Evolutionary conservation across 2,113 vertebrate genomes (phyloP).

Genomic region (Neolamprologus toae): DNA sequence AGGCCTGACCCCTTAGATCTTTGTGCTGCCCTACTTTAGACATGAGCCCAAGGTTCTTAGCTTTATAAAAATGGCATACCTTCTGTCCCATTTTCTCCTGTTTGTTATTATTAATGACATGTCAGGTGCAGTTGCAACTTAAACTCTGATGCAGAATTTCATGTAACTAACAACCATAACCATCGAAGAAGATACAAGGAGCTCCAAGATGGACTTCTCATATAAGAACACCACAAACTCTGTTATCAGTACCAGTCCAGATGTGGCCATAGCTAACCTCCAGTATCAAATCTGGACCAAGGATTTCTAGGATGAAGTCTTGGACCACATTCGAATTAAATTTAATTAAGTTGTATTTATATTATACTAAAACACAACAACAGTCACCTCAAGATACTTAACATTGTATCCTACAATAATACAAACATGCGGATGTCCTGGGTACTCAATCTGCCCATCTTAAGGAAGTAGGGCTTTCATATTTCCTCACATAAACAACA

Average conservation of each 20-base stretch:
- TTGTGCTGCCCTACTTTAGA: neutral
- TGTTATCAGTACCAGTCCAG: neutral
- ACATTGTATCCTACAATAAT: neutral
- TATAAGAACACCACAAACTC: neutral
- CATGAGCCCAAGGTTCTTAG: neutral
- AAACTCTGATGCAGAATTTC: neutral
- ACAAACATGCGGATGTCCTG: neutral
- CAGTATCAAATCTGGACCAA: neutral
- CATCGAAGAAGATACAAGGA: neutral
- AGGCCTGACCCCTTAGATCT: neutral
- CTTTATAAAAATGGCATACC: neutral
- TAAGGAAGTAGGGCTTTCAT: neutral
- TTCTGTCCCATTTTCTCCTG: neutral
- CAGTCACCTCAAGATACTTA: neutral
- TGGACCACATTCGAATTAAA: rapidly evolving
- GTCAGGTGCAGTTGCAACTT: neutral
- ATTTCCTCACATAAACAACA: neutral
- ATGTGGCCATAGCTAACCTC: neutral
- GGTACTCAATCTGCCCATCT: neutral
- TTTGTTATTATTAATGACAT: neutral
- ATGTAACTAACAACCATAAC: neutral
- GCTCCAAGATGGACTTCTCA: neutral
- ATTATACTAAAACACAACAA: neutral
- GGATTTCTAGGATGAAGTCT: neutral
- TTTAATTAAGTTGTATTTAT: neutral